Evolutionary conservation across 2,888 invertebrate species (phyloP), one percentile per base, ranked within the genome.

Genomic region (Hydraecia micacea): DNA sequence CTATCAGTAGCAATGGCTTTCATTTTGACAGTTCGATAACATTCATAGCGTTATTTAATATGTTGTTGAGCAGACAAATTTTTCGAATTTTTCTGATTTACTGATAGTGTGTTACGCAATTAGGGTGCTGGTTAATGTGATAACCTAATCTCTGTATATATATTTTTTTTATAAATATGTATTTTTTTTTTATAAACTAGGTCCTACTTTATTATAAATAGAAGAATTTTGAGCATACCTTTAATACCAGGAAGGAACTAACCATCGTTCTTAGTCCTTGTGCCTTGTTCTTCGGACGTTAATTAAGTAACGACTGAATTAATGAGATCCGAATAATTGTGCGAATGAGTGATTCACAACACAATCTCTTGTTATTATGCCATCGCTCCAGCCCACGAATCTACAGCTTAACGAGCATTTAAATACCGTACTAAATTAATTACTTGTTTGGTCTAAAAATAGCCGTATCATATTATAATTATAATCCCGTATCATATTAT

Each of bases 261-360:
- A 4, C 25, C 32, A 71, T 32, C 21, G 62, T 32, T 1, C 32
- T 21, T 13, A 36, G 42, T 42, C 5, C 25, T 13, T 18, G 32
- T 69, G 25, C 15, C 49, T 15, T 36, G 32, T 67, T 28, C n/a
- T 39, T 36, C 0, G 25, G 62, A 52, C 21, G 52, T 62, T 76
- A 68, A 52, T 68, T 62, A 36, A 36, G 3, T 36, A 32, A 55
- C 62, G 32, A 21, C 32, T 32, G 18, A 63, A 63, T 36, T 63
- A 36, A 63, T 36, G 63, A 63, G 63, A 25, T 1, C 36, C 11
- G 36, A 25, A 36, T 63, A 63, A 36, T 36, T 63, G 36, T 36
- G 18, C 46, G 5, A 63, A 71, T 78, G 78, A 78, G 78, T 78
- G 71, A 70, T 78, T 70, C 55, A 9, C 28, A 15, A 65, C 63